Evolutionary conservation across 2,888 invertebrate species (phyloP).

Genomic region (Scotopteryx bipunctaria): DNA sequence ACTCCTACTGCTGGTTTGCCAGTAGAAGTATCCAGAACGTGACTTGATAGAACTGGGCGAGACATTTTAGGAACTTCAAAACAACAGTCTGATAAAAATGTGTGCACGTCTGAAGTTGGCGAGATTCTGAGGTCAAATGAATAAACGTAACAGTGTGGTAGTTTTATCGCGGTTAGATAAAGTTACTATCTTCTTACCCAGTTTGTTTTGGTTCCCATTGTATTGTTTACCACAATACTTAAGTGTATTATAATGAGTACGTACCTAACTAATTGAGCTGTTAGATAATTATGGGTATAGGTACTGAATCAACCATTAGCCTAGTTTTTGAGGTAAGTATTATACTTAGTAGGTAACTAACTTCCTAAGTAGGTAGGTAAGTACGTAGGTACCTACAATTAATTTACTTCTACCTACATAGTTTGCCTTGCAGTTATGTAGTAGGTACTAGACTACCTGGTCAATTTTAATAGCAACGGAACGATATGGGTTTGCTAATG

Average conservation of each 20-base stretch:
- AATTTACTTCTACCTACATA: not conserved
- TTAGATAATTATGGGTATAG: not conserved
- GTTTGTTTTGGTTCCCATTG: slow-evolving; percentile 8
- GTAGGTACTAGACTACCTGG: too few relatives aligned
- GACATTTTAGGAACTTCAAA: slow-evolving; percentile 55
- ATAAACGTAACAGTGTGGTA: slow-evolving; percentile 11
- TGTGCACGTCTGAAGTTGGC: not conserved
- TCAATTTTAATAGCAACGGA: too few relatives aligned
- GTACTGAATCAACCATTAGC: too few relatives aligned
- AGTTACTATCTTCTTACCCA: not conserved
- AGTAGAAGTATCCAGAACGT: slow-evolving; percentile 88
- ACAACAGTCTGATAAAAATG: not conserved
- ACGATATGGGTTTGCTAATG: too few relatives aligned
- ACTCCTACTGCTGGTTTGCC: slow-evolving; percentile 87
- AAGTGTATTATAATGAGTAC: not conserved
- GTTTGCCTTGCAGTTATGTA: too few relatives aligned
- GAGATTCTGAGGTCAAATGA: slow-evolving; percentile 18
- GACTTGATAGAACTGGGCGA: slow-evolving; percentile 87
- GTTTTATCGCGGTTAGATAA: slow-evolving; percentile 25
- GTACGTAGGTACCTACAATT: not conserved
- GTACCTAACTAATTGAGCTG: not conserved
- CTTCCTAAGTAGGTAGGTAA: not conserved
- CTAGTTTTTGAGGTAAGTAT: too few relatives aligned
- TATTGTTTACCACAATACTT: not conserved
- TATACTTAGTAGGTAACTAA: not conserved